These are phyloP conservation scores for Drosophila anomalata DNA, from an alignment of 2,888 invertebrate species.

Conservation along the genomic window DNA sequence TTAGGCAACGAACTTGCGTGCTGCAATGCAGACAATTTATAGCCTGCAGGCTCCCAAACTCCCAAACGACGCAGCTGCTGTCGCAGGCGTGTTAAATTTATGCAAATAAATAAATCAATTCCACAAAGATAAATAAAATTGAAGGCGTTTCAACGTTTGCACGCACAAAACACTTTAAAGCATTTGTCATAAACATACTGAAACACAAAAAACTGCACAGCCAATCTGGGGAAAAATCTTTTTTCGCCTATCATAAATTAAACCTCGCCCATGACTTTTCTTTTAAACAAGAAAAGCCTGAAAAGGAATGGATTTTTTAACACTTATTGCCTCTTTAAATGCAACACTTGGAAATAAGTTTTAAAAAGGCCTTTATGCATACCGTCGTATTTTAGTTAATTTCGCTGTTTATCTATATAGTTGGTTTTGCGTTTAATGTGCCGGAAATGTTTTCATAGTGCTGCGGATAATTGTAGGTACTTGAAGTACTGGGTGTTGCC, in stretches of 20 bases:
- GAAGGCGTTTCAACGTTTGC: constrained; percentile 59
- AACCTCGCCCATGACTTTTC: constrained; percentile 40
- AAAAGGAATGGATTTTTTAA: constrained; percentile 23
- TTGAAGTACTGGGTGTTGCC: constrained; percentile 38
- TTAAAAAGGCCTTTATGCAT: constrained; percentile 39
- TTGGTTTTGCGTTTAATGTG: constrained; percentile 47
- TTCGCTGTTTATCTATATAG: constrained; percentile 15
- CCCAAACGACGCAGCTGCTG: constrained; percentile 49
- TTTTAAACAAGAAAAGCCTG: background rate
- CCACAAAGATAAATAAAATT: constrained; percentile 35
- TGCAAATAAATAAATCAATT: constrained; percentile 76
- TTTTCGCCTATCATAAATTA: constrained; percentile 35
- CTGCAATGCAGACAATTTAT: constrained; percentile 59
- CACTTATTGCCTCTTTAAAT: constrained; percentile 41
- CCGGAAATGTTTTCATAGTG: constrained; percentile 60
- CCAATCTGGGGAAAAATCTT: constrained; percentile 38
- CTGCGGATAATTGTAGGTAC: constrained; percentile 55
- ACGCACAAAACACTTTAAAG: constrained; percentile 34
- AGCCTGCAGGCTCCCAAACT: constrained; percentile 30
- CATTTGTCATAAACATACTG: constrained; percentile 39
- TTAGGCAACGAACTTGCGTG: constrained; percentile 75
- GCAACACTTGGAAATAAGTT: constrained; percentile 60
- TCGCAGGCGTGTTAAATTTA: constrained; percentile 76
- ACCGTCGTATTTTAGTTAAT: constrained; percentile 18
- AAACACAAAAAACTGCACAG: constrained; percentile 2